A percentile compares a stretch with the other conserved stretches of the same genome.
These are phyloP conservation scores for Micromys minutus DNA, from an alignment of 2,113 vertebrate genomes.

Conservation along the genomic window DNA sequence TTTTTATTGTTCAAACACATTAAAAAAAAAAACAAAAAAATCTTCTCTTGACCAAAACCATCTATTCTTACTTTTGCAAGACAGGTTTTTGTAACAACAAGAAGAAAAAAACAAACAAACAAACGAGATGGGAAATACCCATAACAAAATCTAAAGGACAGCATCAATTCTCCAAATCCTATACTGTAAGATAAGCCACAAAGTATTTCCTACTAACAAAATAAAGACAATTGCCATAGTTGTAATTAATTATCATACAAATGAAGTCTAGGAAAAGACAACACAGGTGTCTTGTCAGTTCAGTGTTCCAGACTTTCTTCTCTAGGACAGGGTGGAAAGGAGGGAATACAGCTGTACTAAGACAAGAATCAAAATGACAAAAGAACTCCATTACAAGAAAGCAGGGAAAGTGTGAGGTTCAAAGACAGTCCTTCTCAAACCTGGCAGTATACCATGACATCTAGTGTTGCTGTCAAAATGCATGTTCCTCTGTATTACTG, in stretches of 20 bases:
- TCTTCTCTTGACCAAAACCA: constrained; percentile 33
- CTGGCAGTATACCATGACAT: not conserved
- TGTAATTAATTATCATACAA: constrained; percentile 2
- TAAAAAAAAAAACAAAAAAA: not conserved
- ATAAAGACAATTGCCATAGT: constrained; percentile 34
- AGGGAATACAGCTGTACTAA: not conserved
- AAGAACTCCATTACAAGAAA: not conserved
- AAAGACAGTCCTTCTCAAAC: not conserved
- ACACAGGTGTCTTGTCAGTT: not conserved
- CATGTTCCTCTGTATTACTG: not conserved
- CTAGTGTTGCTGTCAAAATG: not conserved
- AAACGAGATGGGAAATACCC: not conserved
- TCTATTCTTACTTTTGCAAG: constrained; percentile 24
- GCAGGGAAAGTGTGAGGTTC: not conserved
- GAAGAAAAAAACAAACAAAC: not conserved
- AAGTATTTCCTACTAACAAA: constrained; percentile 52
- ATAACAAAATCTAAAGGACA: constrained; percentile 62
- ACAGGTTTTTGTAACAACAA: not conserved
- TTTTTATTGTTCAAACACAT: constrained; percentile 31
- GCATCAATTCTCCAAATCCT: constrained; percentile 41
- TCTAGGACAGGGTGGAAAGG: not conserved
- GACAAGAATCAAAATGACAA: not conserved
- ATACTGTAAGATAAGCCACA: not conserved
- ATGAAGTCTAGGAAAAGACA: constrained; percentile 18
- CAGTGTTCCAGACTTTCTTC: constrained; percentile 6